Evolutionary conservation across 2,888 invertebrate species (phyloP), one percentile per base, ranked within the genome.

Genomic region (Drosophila recens): DNA sequence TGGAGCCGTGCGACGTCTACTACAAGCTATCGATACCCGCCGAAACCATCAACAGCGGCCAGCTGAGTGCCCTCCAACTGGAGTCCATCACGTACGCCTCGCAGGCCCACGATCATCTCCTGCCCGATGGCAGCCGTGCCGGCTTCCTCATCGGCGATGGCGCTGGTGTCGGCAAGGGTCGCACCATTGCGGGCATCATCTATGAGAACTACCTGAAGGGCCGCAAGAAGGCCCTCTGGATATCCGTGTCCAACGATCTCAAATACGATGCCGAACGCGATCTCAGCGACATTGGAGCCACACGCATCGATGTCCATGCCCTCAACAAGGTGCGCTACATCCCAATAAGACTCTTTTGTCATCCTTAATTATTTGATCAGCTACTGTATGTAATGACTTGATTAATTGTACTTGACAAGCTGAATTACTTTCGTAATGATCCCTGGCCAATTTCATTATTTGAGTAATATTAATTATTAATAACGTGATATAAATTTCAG

Each of bases 101-200:
- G 27, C 99, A 99, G 93, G 98, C 98, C 70, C 99, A 99, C 92
- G 97, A 97, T 85, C 96, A 97, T 90, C 94, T 97, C 74, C 94
- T 99, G 89, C 97, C 97, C 0, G 97, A 97, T 91, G 97, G 97
- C 38, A 96, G 96, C 2, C 93, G 99, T 23, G 98, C 98, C 11
- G 99, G 99, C 11, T 99, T 98, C 93, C 95, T 99, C 0, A 97
- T 99, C 66, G 98, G 99, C 75, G 99, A 99, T 93, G 99, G 99
- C 67, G 99, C 99, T 69, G 99, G 99, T 79, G 98, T 99, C 54
- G 99, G 99, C 70, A 99, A 99, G 92, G 99, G 99, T 23, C 95
- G 99, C 66, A 99, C 99, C 1, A 98, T 99, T 73, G 99, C 98
- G 6, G 99, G 99, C 54, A 96, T 99, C 57, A 99, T 99, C 88